Base-by-base conservation (phyloP, 2,888 invertebrate species). In the Onthophagus sagittarius region DNA sequence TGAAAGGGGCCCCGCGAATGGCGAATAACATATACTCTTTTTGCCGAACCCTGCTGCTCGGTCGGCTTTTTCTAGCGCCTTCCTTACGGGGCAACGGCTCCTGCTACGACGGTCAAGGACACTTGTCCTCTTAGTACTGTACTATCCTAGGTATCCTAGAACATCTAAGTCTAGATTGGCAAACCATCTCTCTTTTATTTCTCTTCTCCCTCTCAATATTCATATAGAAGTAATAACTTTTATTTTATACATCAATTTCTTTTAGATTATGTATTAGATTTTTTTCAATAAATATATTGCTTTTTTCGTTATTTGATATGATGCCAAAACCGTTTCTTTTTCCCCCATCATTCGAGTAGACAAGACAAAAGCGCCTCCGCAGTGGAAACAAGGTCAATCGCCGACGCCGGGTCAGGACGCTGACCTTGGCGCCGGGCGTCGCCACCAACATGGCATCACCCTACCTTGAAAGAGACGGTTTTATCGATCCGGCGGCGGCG, bases 321-420 rank as follows among this genome's bases (percentile, higher is more conserved):
- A 53, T 53, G 6, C 7, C 39, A 67, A 32, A 15, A 23, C 5
- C 23, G 67, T 7, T 32, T 15, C n/a, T 32, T 23, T 67, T 67
- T 67, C 31, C 31, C 15, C 23, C n/a, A 23, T n/a, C 23, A n/a
- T 23, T 23, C 67, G 72, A 73, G 73, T 72, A 73, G 75, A 75
- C 75, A 75, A 76, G 77, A 76, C 75, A 77, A 76, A 75, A 72
- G 76, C 77, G 78, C 80, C 80, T 81, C 81, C 81, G 78, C 79
- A 78, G 74, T 77, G 77, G 78, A 80, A 83, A 83, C 80, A 80
- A 82, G 83, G 83, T 83, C 83, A 83, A 82, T 81, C 81, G 79
- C 82, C 82, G 81, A 78, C 81, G 82, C 77, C 82, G 81, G 80
- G 81, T 81, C 81, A 81, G 82, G 82, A 79, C 82, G 82, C 81